Base-by-base conservation (phyloP, 1,140 invertebrate genomes). In the Papilio aristodemus region DNA sequence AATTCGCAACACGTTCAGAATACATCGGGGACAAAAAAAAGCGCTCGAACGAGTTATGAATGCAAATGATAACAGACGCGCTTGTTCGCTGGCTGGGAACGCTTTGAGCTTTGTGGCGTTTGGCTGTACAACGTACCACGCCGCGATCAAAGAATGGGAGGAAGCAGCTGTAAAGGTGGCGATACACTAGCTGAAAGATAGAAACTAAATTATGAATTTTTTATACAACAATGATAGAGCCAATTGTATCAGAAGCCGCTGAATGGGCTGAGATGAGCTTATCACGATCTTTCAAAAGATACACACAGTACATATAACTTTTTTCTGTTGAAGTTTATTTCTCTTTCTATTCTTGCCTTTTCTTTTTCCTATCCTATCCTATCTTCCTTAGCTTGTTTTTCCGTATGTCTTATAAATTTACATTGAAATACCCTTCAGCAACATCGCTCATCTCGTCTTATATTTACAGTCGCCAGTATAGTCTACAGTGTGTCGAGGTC, bases 21-120 rank as follows among this genome's bases (percentile, higher is more conserved):
- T 38, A 62, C 3, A 36, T 8, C 7, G n/a, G 27, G 2, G 9
- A 59, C 13, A 27, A 38, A 38, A 32, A 50, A 62, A 38, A 62
- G 32, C 14, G 36, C 27, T 37, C 13, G 14, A 36, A 62, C 59
- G 36, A 32, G 59, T 38, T 62, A 39, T 62, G 59, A 62, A 62
- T 62, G 36, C 7, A 38, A 50, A 50, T 38, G 14, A 62, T 62
- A 62, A 62, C 27, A 62, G 36, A 17, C 59, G 57, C 5, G 59
- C 14, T 38, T 19, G 59, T 62, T 62, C 32, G 36, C 14, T 62
- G 59, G 36, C 14, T 62, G 59, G 17, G 59, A 62, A 38, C 36
- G 59, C 59, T 62, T 62, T 38, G 14, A 62, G 36, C 59, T 62
- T 62, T 39, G 43, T 50, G 59, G 17, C 0, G 46, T 54, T 54